phyloP scores from a whole-genome alignment of 2,797 vertebrate genomes.

The Coluber constrictor region DNA sequence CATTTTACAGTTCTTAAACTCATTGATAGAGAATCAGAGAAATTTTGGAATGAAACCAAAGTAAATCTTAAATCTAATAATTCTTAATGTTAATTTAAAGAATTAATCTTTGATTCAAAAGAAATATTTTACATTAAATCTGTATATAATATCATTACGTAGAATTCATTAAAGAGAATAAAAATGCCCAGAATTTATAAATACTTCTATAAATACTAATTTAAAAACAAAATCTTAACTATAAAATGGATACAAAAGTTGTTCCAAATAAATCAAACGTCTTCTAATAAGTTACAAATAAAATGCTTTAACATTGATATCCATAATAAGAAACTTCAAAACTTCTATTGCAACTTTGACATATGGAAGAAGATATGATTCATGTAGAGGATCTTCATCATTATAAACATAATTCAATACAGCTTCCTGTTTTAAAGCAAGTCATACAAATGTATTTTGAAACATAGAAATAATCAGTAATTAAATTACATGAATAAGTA shows the following conservation, averaged over 20 bases:
- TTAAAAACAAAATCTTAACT: neutral
- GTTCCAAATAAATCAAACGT: neutral
- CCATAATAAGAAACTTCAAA: neutral
- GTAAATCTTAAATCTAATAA: neutral
- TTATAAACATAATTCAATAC: neutral
- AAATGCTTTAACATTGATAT: neutral
- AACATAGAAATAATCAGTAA: neutral
- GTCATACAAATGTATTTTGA: neutral
- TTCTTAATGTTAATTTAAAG: neutral
- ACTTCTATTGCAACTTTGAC: neutral
- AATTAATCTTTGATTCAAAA: too few relatives aligned
- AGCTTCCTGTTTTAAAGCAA: neutral
- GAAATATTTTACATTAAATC: neutral
- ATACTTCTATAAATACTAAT: neutral
- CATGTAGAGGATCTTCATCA: neutral
- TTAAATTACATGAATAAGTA: neutral
- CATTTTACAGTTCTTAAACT: neutral
- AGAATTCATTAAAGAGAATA: neutral
- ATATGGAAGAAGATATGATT: neutral
- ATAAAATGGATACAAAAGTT: neutral
- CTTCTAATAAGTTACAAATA: neutral
- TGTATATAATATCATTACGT: neutral
- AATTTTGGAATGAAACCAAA: neutral
- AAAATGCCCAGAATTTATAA: neutral
- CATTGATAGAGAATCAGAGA: neutral